Conservation (phyloP, 1,140 invertebrate species). For the Heliconius eleuchia region DNA sequence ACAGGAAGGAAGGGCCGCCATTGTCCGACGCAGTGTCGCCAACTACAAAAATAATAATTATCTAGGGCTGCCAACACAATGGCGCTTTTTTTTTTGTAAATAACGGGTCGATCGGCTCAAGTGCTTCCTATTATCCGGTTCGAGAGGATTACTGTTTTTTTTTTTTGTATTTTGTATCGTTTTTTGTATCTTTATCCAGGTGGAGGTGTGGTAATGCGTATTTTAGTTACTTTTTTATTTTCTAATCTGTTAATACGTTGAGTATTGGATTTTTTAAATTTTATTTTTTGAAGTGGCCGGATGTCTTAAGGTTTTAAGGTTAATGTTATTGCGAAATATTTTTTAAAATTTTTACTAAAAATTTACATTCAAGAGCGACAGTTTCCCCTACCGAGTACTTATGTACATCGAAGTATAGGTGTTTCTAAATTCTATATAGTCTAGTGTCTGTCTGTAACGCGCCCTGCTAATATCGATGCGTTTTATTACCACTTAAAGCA, state of each 20-base stretch:
- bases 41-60: constrained; percentile 81
- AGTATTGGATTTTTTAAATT: constrained; percentile 40
- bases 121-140: constrained; percentile 74
- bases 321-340: not conserved
- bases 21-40: constrained; percentile 75
- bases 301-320: constrained; percentile 16
- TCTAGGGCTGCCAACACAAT: constrained; percentile 71
- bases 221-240: constrained; percentile 62
- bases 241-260: constrained; percentile 57
- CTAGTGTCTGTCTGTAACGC: constrained; percentile 6
- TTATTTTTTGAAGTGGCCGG: constrained; percentile 20
- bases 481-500: constrained; percentile 16
- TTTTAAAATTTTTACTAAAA: not conserved
- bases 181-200: constrained; percentile 61
- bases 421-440: not conserved
- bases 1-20: constrained; percentile 75
- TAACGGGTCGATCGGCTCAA: constrained; percentile 77
- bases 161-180: constrained; percentile 50
- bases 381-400: not conserved
- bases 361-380: not conserved
- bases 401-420: not conserved
- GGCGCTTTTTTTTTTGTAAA: constrained; percentile 64
- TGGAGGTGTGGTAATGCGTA: constrained; percentile 71
- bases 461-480: constrained; percentile 4
- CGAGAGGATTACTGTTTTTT: constrained; percentile 66